phyloP scores from a whole-genome alignment of 2,888 invertebrate species.

The Deilephila porcellus region DNA sequence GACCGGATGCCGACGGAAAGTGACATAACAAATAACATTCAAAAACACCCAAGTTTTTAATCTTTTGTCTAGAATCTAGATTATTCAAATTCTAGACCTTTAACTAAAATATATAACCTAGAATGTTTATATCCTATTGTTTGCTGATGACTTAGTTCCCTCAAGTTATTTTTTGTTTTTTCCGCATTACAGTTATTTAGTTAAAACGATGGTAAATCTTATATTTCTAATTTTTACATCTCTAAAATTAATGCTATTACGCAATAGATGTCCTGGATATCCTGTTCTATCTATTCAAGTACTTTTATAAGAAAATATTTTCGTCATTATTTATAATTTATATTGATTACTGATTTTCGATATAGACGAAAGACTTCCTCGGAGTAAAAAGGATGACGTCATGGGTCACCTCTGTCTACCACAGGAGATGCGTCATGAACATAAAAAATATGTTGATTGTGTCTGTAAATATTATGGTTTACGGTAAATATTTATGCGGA shows the following conservation, averaged over 20 bases:
- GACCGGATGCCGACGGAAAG: conserved; percentile 7
- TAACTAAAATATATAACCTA: background rate
- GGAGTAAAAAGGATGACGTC: conserved; percentile 6
- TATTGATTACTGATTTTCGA: background rate
- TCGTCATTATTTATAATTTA: background rate
- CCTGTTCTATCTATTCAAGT: background rate
- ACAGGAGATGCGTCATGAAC: background rate
- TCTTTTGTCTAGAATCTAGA: too few species aligned
- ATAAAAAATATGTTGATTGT: background rate
- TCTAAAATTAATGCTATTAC: conserved; percentile 1
- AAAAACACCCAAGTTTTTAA: too few species aligned
- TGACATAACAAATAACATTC: background rate
- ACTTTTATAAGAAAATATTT: background rate
- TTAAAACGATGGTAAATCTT: background rate
- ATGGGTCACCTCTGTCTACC: conserved; percentile 21
- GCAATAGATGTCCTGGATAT: background rate
- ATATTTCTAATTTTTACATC: background rate
- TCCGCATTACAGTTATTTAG: background rate
- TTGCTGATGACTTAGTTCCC: conserved; percentile 4
- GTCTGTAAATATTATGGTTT: conserved; percentile 13
- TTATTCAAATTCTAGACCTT: background rate
- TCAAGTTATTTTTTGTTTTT: background rate
- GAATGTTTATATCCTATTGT: background rate
- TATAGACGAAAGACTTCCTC: background rate
- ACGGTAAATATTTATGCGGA: background rate